Conservation (phyloP, 1,140 invertebrate genomes). For the Bemisia tabaci region DNA sequence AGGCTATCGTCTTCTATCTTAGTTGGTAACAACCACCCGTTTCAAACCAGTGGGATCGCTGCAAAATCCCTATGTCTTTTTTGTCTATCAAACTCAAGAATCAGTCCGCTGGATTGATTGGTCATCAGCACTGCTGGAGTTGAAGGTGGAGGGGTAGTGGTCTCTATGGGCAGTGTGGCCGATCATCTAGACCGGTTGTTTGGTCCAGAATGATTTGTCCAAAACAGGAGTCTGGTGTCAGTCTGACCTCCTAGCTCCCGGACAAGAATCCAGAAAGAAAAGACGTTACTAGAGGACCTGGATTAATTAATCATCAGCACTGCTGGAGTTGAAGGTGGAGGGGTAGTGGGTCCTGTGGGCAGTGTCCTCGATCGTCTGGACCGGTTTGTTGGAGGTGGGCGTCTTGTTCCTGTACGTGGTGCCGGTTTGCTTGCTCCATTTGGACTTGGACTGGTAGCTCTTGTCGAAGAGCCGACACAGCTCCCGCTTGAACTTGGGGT, state of each 20-base stretch:
- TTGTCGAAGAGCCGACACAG: slow-evolving; percentile 14
- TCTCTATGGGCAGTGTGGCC: background rate
- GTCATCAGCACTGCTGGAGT: background rate
- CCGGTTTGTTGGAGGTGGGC: background rate
- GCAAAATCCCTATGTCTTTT: no score
- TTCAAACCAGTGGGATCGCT: no score
- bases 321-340: background rate
- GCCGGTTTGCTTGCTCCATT: background rate
- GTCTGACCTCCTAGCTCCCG: no score
- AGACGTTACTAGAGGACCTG: no score
- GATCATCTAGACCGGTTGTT: background rate
- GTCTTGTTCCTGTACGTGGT: background rate
- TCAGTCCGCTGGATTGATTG: no score
- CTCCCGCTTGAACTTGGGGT: slow-evolving; percentile 50
- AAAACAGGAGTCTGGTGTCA: no score
- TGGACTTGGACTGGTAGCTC: background rate
- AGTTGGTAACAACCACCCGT: no score
- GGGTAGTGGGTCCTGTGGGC: background rate
- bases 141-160: background rate
- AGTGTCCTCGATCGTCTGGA: background rate
- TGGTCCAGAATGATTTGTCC: background rate
- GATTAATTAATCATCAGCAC: no score
- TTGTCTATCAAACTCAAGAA: no score
- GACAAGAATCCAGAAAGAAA: no score
- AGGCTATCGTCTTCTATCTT: no score